Base-by-base conservation (phyloP, 2,797 vertebrate genomes). In the Podarcis lilfordi region DNA sequence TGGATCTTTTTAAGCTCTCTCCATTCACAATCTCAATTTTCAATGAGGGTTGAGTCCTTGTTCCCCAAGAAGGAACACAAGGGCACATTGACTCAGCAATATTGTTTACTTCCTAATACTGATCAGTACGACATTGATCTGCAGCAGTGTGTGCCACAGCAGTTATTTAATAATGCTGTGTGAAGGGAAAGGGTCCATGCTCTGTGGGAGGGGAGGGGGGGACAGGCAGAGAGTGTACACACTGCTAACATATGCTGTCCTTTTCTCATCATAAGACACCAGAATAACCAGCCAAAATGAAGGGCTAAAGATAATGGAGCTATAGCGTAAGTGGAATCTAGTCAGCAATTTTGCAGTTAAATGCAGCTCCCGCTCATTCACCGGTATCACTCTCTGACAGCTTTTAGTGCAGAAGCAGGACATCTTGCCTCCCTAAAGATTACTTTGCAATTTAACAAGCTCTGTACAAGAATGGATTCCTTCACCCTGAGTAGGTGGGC, bases 401-500 rank as follows among this genome's bases (percentile, higher is more conserved):
- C 75, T 55, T 84, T 61, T 88, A 71, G 45, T 55, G 66, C 61
- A 76, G 74, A 82, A 43, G 37, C 80, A 87, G 61, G n/a, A 29
- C 76, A 61, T 61, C 19, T 32, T 84, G 27, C 50, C 55, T 84
- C 35, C 43, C 75, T 78, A 40, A 59, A 80, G 29, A 72, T 80
- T 45, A 88, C 37, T 84, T 80, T 68, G 21, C 25, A 64, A 80
- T 79, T 88, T 84, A 84, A 83, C 43, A 82, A 64, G 55, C 17
- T 66, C 69, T 43, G 11, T 37, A 72, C 61, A 23, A 89, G 80
- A 69, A 77, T 27, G 29, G 45, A 61, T 45, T 27, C 50, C 8
- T 69, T 84, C 75, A 77, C 17, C 80, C 27, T 50, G 43, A 77
- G 25, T 72, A 72, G 45, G 80, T 35, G n/a, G 43, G 80, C 72